Percentiles rank a stretch among this genome's conserved stretches.
Evolutionary conservation across 2,888 invertebrate genomes (phyloP).

Genomic region (Epinotia brunnichana): DNA sequence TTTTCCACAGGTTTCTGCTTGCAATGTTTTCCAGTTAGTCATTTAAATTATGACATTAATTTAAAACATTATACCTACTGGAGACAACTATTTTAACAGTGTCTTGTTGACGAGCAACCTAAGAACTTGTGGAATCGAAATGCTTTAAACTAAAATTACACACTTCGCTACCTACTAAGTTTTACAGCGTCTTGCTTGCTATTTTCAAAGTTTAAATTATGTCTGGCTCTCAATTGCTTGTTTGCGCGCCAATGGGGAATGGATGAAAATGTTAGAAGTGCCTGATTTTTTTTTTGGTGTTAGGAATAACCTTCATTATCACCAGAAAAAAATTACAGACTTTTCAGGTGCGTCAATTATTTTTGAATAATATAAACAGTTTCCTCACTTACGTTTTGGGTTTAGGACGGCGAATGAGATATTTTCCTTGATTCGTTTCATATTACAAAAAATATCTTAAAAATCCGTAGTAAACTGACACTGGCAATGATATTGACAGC

Average conservation of each 20-base stretch:
- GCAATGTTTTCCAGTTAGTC: not conserved
- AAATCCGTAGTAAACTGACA: too few species aligned
- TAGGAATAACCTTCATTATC: too few species aligned
- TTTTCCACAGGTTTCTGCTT: not conserved
- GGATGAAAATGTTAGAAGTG: too few species aligned
- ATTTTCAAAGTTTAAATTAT: not conserved
- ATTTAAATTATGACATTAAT: not conserved
- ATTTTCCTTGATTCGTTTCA: too few species aligned
- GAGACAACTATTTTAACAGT: not conserved
- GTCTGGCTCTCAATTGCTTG: not conserved
- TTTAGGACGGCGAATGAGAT: too few species aligned
- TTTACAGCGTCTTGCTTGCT: constrained; percentile 1
- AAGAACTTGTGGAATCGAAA: not conserved
- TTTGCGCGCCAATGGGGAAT: not conserved
- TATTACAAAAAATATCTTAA: too few species aligned
- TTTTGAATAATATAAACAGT: too few species aligned
- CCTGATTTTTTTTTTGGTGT: too few species aligned
- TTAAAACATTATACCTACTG: not conserved
- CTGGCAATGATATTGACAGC: too few species aligned
- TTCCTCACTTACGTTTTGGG: too few species aligned
- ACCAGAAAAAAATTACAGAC: too few species aligned
- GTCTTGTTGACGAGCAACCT: not conserved
- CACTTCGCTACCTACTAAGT: not conserved
- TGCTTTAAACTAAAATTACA: not conserved
- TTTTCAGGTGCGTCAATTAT: too few species aligned